Evolutionary conservation across 2,113 vertebrate genomes (phyloP).

Genomic region (Paraplagusia blochii): DNA sequence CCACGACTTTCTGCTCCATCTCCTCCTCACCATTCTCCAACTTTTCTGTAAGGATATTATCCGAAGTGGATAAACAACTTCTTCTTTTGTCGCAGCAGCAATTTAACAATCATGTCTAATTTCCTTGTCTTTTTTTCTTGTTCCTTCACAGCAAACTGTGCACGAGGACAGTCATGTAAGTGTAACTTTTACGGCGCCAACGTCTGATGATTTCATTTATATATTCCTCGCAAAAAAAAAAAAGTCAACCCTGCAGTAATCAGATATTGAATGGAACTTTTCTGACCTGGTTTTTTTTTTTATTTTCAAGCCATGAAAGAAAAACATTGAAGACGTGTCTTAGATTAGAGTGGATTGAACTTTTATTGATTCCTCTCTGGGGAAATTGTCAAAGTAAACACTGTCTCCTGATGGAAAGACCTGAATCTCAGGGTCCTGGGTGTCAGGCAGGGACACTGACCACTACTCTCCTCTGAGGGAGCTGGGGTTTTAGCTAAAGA

Average conservation of each 20-base stretch:
- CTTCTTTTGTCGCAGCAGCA: conserved; percentile 1
- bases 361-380: no score
- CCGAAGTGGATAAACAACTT: conserved; percentile 5
- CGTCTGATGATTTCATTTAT: conserved; percentile 1
- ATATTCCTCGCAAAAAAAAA: conserved; percentile 39
- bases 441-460: no score
- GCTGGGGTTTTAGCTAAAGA: not conserved
- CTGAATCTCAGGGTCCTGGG: no score
- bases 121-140: not conserved
- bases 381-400: no score
- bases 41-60: conserved; percentile 52
- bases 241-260: conserved; percentile 25
- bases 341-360: no score
- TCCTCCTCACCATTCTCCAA: conserved; percentile 39
- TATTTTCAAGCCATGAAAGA: conserved; percentile 24
- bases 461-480: no score
- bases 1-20: conserved; percentile 32
- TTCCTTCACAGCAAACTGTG: conserved; percentile 37
- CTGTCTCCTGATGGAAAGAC: no score
- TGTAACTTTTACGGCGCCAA: conserved; percentile 3
- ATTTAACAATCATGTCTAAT: conserved; percentile 24
- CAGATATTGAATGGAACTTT: conserved; percentile 11
- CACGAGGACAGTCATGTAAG: conserved; percentile 58
- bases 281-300: conserved; percentile 23
- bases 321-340: conserved; percentile 21